A percentile compares a stretch with the other conserved stretches of the same genome.
Conservation (phyloP, 2,797 vertebrate species). For the Spinus olivaceus region DNA sequence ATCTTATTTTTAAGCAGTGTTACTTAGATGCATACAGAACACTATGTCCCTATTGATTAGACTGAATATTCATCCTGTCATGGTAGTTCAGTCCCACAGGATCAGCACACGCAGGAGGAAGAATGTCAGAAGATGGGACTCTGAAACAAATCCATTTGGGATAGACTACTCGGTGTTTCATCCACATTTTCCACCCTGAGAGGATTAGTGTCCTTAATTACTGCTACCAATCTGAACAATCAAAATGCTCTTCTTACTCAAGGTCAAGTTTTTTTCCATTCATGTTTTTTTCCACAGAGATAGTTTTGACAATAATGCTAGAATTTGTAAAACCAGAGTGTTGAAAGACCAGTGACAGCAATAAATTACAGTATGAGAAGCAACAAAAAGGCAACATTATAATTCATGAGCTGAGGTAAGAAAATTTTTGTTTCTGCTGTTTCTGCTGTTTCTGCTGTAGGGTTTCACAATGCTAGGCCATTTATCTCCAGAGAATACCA, state of each 20-base stretch:
- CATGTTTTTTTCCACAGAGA: background rate
- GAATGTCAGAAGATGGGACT: background rate
- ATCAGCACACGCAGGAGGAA: background rate
- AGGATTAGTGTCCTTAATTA: background rate
- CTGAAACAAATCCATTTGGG: background rate
- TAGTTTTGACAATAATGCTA: background rate
- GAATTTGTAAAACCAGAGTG: background rate
- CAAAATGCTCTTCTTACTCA: background rate
- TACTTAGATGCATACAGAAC: background rate
- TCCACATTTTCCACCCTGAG: background rate
- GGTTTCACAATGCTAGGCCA: background rate
- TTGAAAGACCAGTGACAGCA: background rate
- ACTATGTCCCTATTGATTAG: background rate
- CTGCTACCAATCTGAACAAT: background rate
- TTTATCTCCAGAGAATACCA: background rate
- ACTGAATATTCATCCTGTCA: background rate
- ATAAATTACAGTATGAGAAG: background rate
- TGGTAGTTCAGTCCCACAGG: background rate
- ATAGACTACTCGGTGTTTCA: background rate
- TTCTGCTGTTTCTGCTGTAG: background rate
- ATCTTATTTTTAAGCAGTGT: background rate
- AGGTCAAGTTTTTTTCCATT: background rate
- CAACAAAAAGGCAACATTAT: background rate
- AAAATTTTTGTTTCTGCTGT: background rate
- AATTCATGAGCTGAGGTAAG: background rate